Percentiles rank a stretch among this genome's conserved stretches.
phyloP scores from a whole-genome alignment of 2,113 vertebrate species.

The Scortum barcoo region DNA sequence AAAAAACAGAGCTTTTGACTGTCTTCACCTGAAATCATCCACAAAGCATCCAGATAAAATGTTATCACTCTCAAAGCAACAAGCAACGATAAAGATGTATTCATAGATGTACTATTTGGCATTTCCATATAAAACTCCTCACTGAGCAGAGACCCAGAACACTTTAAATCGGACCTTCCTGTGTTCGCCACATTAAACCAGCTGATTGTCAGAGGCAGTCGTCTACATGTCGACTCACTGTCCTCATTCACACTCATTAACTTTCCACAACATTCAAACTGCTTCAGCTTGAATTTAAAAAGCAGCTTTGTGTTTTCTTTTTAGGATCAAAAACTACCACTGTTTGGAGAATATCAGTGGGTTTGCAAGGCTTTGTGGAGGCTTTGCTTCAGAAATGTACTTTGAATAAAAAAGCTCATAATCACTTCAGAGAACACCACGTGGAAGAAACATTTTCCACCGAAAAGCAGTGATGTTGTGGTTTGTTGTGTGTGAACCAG shows the following conservation, averaged over 20 bases:
- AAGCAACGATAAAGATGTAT: neutral
- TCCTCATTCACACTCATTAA: constrained; percentile 56
- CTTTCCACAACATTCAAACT: constrained; percentile 20
- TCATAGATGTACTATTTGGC: neutral
- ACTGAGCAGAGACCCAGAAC: constrained; percentile 3
- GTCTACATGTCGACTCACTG: constrained; percentile 24
- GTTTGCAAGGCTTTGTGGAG: neutral
- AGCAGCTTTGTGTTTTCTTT: constrained; percentile 2
- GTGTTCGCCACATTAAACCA: constrained; percentile 7
- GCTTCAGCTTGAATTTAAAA: constrained; percentile 31
- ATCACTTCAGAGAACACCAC: neutral
- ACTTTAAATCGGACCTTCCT: neutral
- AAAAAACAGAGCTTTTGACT: neutral
- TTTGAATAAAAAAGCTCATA: constrained; percentile 25
- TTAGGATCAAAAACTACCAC: constrained; percentile 34
- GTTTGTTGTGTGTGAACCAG: constrained; percentile 23
- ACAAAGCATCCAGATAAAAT: neutral
- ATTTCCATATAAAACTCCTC: neutral
- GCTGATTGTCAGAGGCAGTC: constrained; percentile 12
- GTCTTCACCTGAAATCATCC: neutral
- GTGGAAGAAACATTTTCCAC: neutral
- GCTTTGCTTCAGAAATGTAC: neutral
- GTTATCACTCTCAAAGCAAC: neutral
- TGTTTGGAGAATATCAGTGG: constrained; percentile 15
- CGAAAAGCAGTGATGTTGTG: neutral